Evolutionary conservation across 2,113 vertebrate genomes (phyloP).

Genomic region (Lepisosteus osseus): DNA sequence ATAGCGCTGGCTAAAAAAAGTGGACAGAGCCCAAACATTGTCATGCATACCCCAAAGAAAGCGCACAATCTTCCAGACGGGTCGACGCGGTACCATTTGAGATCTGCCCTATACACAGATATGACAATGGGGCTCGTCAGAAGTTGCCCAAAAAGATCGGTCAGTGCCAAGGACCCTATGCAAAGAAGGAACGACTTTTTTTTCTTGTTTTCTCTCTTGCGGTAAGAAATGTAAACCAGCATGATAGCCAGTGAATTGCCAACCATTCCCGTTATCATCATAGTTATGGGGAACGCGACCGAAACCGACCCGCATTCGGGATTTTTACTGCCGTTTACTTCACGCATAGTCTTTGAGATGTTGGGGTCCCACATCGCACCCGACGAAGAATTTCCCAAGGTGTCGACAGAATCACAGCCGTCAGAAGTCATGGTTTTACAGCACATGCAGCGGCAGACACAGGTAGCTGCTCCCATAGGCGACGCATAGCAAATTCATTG

Average conservation of each 20-base stretch:
- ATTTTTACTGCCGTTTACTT: constrained; percentile 37
- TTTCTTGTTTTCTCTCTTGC: constrained; percentile 75
- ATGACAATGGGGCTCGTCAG: constrained; percentile 92
- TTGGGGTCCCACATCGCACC: constrained; percentile 53
- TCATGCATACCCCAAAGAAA: constrained; percentile 93
- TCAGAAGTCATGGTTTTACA: constrained; percentile 38
- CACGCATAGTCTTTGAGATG: constrained; percentile 42
- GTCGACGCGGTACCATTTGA: constrained; percentile 76
- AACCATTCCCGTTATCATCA: constrained; percentile 89
- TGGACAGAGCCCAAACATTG: constrained; percentile 86
- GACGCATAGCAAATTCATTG: not conserved
- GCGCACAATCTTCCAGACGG: constrained; percentile 74
- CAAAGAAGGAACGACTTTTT: constrained; percentile 90
- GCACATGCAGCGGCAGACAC: not conserved
- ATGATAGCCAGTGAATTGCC: constrained; percentile 87
- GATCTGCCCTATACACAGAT: constrained; percentile 75
- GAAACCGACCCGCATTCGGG: constrained; percentile 70
- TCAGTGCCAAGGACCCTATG: constrained; percentile 86
- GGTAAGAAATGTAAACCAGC: constrained; percentile 80
- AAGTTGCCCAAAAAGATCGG: constrained; percentile 87
- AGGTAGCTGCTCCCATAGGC: not conserved
- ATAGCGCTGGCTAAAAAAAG: constrained; percentile 89
- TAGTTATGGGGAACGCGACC: constrained; percentile 81
- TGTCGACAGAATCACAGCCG: constrained; percentile 34
- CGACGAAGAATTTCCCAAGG: constrained; percentile 10